Percentiles rank a stretch among this genome's conserved stretches.
These are phyloP conservation scores for Parambassis ranga DNA, from an alignment of 2,797 vertebrate genomes.

Conservation along the genomic window DNA sequence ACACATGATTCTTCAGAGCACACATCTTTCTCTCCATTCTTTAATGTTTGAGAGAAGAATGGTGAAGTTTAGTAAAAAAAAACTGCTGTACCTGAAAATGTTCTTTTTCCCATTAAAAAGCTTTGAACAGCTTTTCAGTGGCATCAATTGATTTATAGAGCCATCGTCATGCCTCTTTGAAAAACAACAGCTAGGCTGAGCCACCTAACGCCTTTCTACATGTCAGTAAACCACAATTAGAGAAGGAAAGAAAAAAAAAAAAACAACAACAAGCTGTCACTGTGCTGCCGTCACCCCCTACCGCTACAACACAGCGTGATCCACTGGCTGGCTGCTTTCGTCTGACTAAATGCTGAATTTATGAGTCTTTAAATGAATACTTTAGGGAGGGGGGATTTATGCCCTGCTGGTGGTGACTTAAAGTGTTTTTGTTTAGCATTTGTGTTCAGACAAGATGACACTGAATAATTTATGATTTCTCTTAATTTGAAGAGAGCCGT, in stretches of 20 bases:
- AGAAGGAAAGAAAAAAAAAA: constrained; percentile 23
- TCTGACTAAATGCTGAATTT: constrained; percentile 69
- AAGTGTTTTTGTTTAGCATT: constrained; percentile 60
- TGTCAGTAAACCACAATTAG: constrained; percentile 59
- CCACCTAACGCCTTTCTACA: constrained; percentile 25
- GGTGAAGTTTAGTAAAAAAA: not conserved
- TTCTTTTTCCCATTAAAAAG: not conserved
- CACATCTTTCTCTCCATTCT: not conserved
- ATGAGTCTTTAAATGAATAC: constrained; percentile 63
- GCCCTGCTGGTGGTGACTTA: constrained; percentile 61
- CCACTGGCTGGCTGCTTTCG: constrained; percentile 43
- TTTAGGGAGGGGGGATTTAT: constrained; percentile 51
- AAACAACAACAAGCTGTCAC: constrained; percentile 49
- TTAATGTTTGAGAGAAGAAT: not conserved
- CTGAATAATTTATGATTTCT: constrained; percentile 65
- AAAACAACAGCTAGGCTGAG: constrained; percentile 25
- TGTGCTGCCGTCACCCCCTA: constrained; percentile 24
- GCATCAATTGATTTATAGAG: constrained; percentile 9
- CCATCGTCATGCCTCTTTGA: not conserved
- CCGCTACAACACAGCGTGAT: constrained; percentile 58
- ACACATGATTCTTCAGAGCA: not conserved
- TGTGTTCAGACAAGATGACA: constrained; percentile 44
- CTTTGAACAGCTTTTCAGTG: constrained; percentile 7
- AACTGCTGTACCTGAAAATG: not conserved
- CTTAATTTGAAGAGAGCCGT: constrained; percentile 19